These are phyloP conservation scores for Laupala kohalensis DNA, from an alignment of 1,140 invertebrate genomes.

Conservation along the genomic window DNA sequence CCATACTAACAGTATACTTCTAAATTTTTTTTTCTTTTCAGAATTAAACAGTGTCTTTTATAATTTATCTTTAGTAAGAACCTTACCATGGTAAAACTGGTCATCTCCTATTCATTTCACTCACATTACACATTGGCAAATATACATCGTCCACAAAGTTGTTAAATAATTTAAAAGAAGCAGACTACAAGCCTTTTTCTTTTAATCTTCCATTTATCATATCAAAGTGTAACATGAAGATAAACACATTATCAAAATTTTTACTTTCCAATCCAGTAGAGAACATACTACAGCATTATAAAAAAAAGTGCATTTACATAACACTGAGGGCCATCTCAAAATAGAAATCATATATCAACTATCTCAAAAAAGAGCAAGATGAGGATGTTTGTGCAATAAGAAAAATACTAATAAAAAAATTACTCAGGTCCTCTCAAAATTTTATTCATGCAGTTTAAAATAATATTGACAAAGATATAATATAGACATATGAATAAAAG, in stretches of 20 bases:
- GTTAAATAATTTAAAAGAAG: background rate
- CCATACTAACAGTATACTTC: background rate
- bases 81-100: background rate
- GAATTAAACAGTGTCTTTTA: background rate
- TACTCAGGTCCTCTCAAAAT: too few relatives aligned
- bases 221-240: background rate
- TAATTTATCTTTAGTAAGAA: too few relatives aligned
- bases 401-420: too few relatives aligned
- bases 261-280: background rate
- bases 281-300: too few relatives aligned
- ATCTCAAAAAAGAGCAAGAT: background rate
- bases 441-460: too few relatives aligned
- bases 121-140: background rate
- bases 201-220: background rate
- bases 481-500: too few relatives aligned
- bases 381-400: too few relatives aligned
- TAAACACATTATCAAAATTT: background rate
- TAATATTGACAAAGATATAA: too few relatives aligned
- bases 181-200: background rate
- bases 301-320: background rate
- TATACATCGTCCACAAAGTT: background rate
- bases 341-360: background rate
- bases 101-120: background rate
- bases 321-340: background rate
- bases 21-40: background rate